Base-by-base conservation (phyloP, 2,888 invertebrate species). In the Patella ulyssiponensis region DNA sequence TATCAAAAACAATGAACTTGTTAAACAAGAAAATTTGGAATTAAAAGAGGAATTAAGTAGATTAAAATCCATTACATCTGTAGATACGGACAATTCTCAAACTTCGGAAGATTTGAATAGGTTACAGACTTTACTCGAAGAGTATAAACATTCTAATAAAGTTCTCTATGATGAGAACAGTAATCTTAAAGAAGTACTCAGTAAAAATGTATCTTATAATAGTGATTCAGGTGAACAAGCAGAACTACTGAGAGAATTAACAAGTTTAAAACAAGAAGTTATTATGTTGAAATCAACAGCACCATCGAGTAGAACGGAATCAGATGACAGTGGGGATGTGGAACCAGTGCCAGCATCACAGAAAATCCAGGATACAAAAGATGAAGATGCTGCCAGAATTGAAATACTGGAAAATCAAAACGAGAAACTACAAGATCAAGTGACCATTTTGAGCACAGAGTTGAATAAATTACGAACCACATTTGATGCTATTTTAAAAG, bases 401-500 rank as follows among this genome's bases (percentile, higher is more conserved):
- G 76, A 72, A 53, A 52, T 64, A 17, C 20, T 73, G 20, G 74
- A 80, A 75, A 78, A 58, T 20, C 82, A 83, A 73, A 83, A 83
- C 44, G 81, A 81, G 27, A 81, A 83, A 70, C 71, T 83, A 64
- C 79, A 78, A 23, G 71, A 74, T 23, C 83, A 83, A 58, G 82
- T 81, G 69, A 56, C 74, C 1, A 58, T 80, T 23, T 76, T 88
- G 58, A 85, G 82, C 64, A 83, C 82, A 23, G 88, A 88, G 77
- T 74, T 88, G 51, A 84, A 85, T 69, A 85, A 85, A 69, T 79
- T 89, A 56, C 78, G 86, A 73, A 77, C 80, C 51, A 87, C 86
- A 11, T 88, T 83, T 73, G 79, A 81, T 58, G 83, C 83, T 58
- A 83, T 83, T 56, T 75, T 83, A 71, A 82, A 83, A 74, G 89